Evolutionary conservation across 2,888 invertebrate species (phyloP), one percentile per base, ranked within the genome.

Genomic region (Amblyteles armatorius): DNA sequence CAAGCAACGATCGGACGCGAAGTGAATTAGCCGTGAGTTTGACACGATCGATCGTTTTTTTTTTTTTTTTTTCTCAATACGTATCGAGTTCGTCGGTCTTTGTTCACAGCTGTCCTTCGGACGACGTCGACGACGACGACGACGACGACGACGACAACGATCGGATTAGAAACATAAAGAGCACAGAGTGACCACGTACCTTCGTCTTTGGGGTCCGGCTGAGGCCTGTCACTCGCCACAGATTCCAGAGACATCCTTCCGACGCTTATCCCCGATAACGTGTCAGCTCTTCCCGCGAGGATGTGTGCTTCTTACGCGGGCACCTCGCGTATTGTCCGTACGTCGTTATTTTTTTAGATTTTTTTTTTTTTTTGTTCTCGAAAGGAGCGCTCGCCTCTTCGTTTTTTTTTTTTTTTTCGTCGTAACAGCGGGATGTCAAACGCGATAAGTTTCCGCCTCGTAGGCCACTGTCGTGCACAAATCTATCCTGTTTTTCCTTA

Each of bases 161-260:
- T 29, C 9, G 13, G 3, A 55, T 22, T 44, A 52, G 55, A 77
- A 67, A 82, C 9, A 22, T 52, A 71, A 22, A 48, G 48, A 57
- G 16, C 77, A 67, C 48, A 44, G 65, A 48, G n/a, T 68, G 52
- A 63, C 33, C 63, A 87, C 85, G 79, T 89, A 91, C 91, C 91
- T 88, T 90, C 89, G 77, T 87, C 87, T 87, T 90, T 89, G 71
- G 89, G 80, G 79, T 90, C 90, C 85, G 88, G 89, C 84, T 91
- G 91, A 85, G 88, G 89, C 87, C 91, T 92, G 90, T 92, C 92
- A 91, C 89, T 92, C 88, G 92, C 89, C 89, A 91, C 90, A 88
- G 92, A 90, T 89, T 92, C 90, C 88, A 91, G 83, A 88, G 92
- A 92, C 92, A 92, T 92, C 88, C 87, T 91, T 88, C 84, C 82